A percentile compares a stretch with the other conserved stretches of the same genome.
These are phyloP conservation scores for Zelostemma sp. DNA, from an alignment of 1,140 invertebrate genomes.

Conservation along the genomic window DNA sequence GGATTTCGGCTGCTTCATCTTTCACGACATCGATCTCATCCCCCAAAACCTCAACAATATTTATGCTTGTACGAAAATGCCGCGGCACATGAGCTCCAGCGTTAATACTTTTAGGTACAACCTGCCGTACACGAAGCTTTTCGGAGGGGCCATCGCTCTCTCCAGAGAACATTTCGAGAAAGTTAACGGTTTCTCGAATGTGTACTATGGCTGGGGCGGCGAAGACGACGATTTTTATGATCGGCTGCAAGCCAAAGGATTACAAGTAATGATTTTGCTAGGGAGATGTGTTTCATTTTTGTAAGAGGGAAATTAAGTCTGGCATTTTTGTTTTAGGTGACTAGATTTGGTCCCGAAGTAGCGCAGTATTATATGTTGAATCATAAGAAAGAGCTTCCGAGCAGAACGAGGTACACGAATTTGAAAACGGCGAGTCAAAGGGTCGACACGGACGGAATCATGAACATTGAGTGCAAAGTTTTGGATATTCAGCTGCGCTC, in stretches of 20 bases:
- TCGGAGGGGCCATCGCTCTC: slow-evolving; percentile 84
- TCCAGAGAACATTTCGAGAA: slow-evolving; percentile 78
- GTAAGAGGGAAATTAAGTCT: too few relatives aligned
- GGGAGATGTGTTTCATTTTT: too few relatives aligned
- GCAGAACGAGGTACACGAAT: slow-evolving; percentile 72
- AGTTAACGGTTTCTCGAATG: slow-evolving; percentile 94
- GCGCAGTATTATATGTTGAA: slow-evolving; percentile 84
- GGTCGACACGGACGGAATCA: slow-evolving; percentile 76
- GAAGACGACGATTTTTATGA: slow-evolving; percentile 92
- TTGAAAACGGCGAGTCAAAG: slow-evolving; percentile 73
- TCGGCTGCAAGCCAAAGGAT: slow-evolving; percentile 61
- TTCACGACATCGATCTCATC: slow-evolving; percentile 96
- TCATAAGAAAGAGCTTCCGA: slow-evolving; percentile 77
- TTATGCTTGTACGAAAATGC: slow-evolving; percentile 89
- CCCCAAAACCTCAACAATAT: slow-evolving; percentile 91
- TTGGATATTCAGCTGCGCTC: slow-evolving; percentile 62
- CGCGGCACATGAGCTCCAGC: slow-evolving; percentile 93
- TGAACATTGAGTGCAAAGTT: slow-evolving; percentile 70
- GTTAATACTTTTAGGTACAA: slow-evolving; percentile 90
- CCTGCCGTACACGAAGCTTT: slow-evolving; percentile 80
- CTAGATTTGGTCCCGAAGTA: slow-evolving; percentile 78
- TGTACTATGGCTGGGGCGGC: slow-evolving; percentile 89
- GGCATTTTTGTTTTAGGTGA: slow-evolving; percentile 67
- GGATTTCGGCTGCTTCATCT: slow-evolving; percentile 89
- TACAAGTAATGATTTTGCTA: too few relatives aligned